Conservation (phyloP, 92 coral and sea anemone species). For the Porites evermanni region DNA sequence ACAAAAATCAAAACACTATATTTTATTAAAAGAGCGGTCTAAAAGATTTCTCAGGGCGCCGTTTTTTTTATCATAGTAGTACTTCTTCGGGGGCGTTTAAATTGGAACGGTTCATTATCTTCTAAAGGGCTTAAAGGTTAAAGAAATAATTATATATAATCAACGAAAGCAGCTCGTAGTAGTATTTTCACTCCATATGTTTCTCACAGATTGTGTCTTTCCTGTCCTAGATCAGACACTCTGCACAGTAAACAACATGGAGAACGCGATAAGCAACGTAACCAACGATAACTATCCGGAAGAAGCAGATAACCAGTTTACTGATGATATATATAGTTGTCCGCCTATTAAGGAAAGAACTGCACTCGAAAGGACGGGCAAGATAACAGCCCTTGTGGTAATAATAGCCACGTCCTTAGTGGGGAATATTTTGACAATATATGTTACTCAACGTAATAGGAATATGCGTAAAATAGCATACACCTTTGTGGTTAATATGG, state of each 20-base stretch:
- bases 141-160: no score
- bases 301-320: not conserved
- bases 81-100: not conserved
- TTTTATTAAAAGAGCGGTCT: no score
- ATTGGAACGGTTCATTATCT: not conserved
- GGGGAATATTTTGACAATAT: slow-evolving; percentile 59
- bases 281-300: slow-evolving; percentile 24
- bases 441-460: slow-evolving; percentile 51
- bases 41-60: no score
- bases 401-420: slow-evolving; percentile 46
- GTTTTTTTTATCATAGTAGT: no score
- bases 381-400: slow-evolving; percentile 40
- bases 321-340: not conserved
- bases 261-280: not conserved
- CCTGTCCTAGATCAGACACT: not conserved
- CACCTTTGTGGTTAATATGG: slow-evolving; percentile 74
- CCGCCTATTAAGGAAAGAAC: slow-evolving; percentile 14
- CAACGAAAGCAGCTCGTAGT: no score
- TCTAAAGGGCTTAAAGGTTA: not conserved
- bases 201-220: not conserved
- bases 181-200: not conserved
- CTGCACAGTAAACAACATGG: slow-evolving; percentile 3
- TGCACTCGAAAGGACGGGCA: slow-evolving; percentile 34
- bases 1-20: no score
- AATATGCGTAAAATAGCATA: slow-evolving; percentile 55